phyloP scores from a whole-genome alignment of 1,140 invertebrate species.

The Drosophila nasuta region DNA sequence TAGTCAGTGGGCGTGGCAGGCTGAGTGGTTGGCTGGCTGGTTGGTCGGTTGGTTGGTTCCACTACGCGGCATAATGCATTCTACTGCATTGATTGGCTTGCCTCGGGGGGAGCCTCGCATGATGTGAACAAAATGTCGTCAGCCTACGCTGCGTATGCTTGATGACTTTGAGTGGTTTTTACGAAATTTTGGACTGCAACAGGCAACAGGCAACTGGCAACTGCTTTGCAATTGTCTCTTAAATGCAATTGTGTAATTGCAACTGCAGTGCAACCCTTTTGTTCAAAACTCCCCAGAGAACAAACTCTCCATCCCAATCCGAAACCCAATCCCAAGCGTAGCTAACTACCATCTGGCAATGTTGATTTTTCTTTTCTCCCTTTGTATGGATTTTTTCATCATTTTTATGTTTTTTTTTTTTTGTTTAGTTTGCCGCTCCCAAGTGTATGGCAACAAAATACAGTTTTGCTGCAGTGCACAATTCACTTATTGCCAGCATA shows the following conservation, averaged over 20 bases:
- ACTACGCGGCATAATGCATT: conserved; percentile 32
- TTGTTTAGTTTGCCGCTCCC: background rate
- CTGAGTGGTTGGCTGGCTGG: background rate
- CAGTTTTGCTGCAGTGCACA: background rate
- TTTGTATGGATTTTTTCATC: background rate
- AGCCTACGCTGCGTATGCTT: conserved; percentile 27
- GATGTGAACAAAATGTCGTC: conserved; percentile 14
- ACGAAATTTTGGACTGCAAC: background rate
- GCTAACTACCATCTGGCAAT: background rate
- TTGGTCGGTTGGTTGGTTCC: too few relatives aligned
- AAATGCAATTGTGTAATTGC: conserved; percentile 14
- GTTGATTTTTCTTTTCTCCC: background rate
- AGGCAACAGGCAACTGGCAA: background rate
- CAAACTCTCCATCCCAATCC: background rate
- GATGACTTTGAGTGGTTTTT: background rate
- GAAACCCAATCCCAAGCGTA: background rate
- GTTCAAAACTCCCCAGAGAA: background rate
- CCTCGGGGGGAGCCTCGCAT: conserved; percentile 4
- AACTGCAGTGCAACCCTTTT: conserved; percentile 4
- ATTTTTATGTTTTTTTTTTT: background rate
- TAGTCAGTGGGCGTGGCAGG: background rate
- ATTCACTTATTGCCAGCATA: background rate
- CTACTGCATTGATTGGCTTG: conserved; percentile 29
- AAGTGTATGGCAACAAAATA: background rate
- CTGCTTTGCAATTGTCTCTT: conserved; percentile 8